Conservation (phyloP, 2,797 vertebrate species). For the Scomberomorus guttatus region DNA sequence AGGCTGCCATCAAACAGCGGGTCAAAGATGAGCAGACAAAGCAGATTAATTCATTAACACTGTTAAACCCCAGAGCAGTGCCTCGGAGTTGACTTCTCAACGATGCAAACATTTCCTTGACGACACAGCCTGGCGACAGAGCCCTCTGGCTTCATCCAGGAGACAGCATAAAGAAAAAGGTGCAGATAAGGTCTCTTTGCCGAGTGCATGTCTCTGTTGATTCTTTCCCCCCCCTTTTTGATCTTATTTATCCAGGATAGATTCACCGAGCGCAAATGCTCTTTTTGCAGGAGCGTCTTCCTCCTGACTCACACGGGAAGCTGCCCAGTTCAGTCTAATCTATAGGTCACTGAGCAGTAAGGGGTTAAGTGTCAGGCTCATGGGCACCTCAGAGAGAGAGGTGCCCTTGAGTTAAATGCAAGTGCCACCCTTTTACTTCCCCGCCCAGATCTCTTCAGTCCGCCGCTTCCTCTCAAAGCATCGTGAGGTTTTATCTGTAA, state of each 20-base stretch:
- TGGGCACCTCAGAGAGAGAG: constrained; percentile 2
- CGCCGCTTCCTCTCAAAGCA: neutral
- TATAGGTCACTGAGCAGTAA: constrained; percentile 5
- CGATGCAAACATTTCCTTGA: constrained; percentile 49
- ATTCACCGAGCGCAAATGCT: constrained; percentile 8
- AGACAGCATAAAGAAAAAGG: constrained; percentile 42
- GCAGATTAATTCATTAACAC: constrained; percentile 61
- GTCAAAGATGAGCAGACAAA: constrained; percentile 59
- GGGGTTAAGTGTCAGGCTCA: constrained; percentile 5
- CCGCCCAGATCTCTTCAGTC: neutral
- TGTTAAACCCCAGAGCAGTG: constrained; percentile 16
- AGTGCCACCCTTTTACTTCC: constrained; percentile 8
- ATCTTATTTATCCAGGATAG: constrained; percentile 14
- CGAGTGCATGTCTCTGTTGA: constrained; percentile 28
- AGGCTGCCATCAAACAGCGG: constrained; percentile 42
- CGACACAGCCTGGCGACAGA: constrained; percentile 34
- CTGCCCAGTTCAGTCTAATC: constrained; percentile 7
- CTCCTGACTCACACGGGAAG: constrained; percentile 4
- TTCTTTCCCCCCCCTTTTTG: constrained; percentile 6
- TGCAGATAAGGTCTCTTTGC: constrained; percentile 55
- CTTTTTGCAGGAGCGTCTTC: constrained; percentile 5
- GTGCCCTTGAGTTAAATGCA: constrained; percentile 14
- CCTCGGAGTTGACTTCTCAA: constrained; percentile 24
- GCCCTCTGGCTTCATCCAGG: constrained; percentile 21
- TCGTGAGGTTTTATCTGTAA: neutral